Base-by-base conservation (phyloP, 2,888 invertebrate species). In the Polyploca ridens region DNA sequence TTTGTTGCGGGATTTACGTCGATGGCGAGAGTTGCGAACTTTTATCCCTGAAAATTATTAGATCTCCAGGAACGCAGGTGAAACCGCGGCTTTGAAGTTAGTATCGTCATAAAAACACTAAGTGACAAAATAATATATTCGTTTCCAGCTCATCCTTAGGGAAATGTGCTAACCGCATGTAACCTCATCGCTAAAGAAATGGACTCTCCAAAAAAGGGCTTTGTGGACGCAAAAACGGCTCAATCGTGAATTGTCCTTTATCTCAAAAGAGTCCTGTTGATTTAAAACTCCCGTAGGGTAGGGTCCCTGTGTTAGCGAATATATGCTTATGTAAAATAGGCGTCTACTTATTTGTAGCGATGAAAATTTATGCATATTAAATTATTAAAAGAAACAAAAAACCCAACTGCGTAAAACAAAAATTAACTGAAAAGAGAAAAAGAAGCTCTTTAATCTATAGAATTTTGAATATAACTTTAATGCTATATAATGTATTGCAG, bases 101-200 rank as follows among this genome's bases (percentile, higher is more conserved):
- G 44, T 44, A 44, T 44, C 49, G 64, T 64, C 63, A 62, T 60
- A 66, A 60, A 62, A 64, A 63, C 62, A 64, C 1, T 44, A 61
- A 54, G 35, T 62, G 33, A 67, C 73, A 74, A 78, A 78, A 82
- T 83, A 81, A 83, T 85, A 85, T 83, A 83, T 84, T 81, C 76
- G 71, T 78, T 72, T 79, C 74, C 75, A 77, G 75, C 77, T 72
- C 78, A 79, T 84, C 86, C 85, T 79, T 72, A 79, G 85, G 82
- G 84, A 82, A 85, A 83, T 84, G 83, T 80, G 82, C 75, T 83
- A 83, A 82, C 84, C 84, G 79, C 82, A 74, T 83, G 84, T 84
- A 82, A 85, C 81, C 79, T 82, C 75, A 74, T 79, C 79, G 72
- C 74, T 72, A 72, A 83, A 83, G 85, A 80, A 84, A 84, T 81